These are phyloP conservation scores for Peromyscus eremicus DNA, from an alignment of 2,797 vertebrate genomes.

Conservation along the genomic window DNA sequence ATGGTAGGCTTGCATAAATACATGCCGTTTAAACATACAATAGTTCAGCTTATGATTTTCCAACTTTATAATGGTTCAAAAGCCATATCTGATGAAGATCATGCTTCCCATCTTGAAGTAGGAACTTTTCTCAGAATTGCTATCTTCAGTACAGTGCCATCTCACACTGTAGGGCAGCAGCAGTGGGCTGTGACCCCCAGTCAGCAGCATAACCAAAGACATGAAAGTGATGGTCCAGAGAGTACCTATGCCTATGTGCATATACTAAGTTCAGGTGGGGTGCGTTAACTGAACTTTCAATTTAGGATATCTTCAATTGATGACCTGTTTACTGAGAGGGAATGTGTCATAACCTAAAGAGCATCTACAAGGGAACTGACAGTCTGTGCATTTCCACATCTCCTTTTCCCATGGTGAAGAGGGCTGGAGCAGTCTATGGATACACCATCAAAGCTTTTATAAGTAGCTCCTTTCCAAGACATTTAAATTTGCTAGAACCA, in stretches of 20 bases:
- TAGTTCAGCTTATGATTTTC: neutral
- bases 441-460: neutral
- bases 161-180: too few relatives aligned
- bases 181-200: neutral
- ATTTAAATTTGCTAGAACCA: conserved; percentile 21
- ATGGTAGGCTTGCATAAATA: neutral
- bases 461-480: neutral
- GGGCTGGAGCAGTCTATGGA: neutral
- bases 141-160: too few relatives aligned
- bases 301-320: neutral
- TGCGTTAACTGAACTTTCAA: neutral
- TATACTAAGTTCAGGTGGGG: neutral
- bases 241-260: rapidly evolving
- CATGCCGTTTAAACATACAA: neutral
- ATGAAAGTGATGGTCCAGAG: rapidly evolving
- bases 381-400: neutral
- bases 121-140: neutral
- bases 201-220: rapidly evolving
- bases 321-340: neutral
- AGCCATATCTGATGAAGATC: too few relatives aligned
- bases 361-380: neutral
- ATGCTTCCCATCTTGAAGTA: neutral
- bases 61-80: neutral
- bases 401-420: neutral
- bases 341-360: rapidly evolving